These are phyloP conservation scores for Heliconius eleuchia DNA, from an alignment of 1,140 invertebrate species.

Conservation along the genomic window DNA sequence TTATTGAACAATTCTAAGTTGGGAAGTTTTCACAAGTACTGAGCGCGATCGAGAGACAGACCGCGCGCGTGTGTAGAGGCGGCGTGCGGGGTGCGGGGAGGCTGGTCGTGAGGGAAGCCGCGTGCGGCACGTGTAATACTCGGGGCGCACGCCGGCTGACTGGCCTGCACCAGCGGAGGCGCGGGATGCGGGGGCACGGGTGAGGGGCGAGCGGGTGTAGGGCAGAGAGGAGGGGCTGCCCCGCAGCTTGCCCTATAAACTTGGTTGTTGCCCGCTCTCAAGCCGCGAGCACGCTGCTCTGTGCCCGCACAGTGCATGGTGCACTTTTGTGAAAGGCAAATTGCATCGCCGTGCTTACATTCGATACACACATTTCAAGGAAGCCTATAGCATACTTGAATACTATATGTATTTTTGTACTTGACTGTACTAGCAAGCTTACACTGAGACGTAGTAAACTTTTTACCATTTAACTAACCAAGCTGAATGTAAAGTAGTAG, in stretches of 20 bases:
- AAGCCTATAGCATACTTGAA: not conserved
- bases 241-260: slow-evolving; percentile 66
- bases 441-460: no score
- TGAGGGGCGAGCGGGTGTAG: slow-evolving; percentile 23
- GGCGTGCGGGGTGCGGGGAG: slow-evolving; percentile 40
- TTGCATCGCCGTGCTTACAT: slow-evolving; percentile 40
- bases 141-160: slow-evolving; percentile 48
- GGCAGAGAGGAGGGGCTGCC: slow-evolving; percentile 34
- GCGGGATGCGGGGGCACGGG: slow-evolving; percentile 24
- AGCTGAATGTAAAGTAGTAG: no score
- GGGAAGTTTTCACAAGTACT: slow-evolving; percentile 31
- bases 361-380: slow-evolving; percentile 1
- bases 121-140: slow-evolving; percentile 23
- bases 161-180: slow-evolving; percentile 43
- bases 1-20: slow-evolving; percentile 32
- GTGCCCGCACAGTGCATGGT: slow-evolving; percentile 32
- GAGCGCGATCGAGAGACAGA: slow-evolving; percentile 39
- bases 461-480: no score
- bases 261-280: slow-evolving; percentile 61
- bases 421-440: not conserved
- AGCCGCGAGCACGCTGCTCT: slow-evolving; percentile 58
- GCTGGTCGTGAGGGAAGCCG: not conserved
- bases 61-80: slow-evolving; percentile 41
- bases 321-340: slow-evolving; percentile 66
- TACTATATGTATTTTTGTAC: not conserved